A percentile compares a stretch with the other conserved stretches of the same genome.
Evolutionary conservation across 2,113 vertebrate genomes (phyloP).

Genomic region (Chinchilla lanigera): DNA sequence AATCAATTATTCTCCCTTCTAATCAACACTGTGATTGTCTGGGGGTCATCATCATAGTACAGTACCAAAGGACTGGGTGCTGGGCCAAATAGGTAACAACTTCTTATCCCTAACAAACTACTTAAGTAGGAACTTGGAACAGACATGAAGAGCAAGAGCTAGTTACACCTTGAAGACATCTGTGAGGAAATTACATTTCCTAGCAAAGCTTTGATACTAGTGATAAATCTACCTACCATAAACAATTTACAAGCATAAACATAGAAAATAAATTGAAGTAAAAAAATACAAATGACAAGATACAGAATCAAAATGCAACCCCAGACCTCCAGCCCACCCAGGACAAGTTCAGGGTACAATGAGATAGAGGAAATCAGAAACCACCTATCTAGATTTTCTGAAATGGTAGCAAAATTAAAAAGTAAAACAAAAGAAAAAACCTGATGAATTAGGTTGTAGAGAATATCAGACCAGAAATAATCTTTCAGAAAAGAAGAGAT

Average conservation of each 20-base stretch:
- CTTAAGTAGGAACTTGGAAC: neutral
- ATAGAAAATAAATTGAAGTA: neutral
- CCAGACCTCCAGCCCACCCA: neutral
- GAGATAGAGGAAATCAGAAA: neutral
- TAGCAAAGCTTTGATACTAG: neutral
- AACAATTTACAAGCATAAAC: neutral
- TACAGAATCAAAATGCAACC: neutral
- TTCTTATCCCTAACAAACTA: neutral
- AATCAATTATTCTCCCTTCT: neutral
- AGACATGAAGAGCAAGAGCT: neutral
- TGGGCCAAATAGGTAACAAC: neutral
- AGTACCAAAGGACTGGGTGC: neutral
- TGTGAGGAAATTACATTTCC: neutral
- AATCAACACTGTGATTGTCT: neutral
- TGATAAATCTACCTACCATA: neutral
- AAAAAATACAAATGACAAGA: neutral
- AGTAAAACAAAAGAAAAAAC: neutral
- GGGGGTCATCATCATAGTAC: neutral
- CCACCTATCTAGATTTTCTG: neutral
- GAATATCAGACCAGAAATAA: neutral
- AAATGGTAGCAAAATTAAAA: neutral
- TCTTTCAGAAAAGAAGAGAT: too few relatives aligned
- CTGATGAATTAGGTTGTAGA: neutral
- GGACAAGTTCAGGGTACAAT: neutral
- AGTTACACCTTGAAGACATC: neutral